These are phyloP conservation scores for Leptodactylus fuscus DNA, from an alignment of 2,113 vertebrate species.

Conservation along the genomic window DNA sequence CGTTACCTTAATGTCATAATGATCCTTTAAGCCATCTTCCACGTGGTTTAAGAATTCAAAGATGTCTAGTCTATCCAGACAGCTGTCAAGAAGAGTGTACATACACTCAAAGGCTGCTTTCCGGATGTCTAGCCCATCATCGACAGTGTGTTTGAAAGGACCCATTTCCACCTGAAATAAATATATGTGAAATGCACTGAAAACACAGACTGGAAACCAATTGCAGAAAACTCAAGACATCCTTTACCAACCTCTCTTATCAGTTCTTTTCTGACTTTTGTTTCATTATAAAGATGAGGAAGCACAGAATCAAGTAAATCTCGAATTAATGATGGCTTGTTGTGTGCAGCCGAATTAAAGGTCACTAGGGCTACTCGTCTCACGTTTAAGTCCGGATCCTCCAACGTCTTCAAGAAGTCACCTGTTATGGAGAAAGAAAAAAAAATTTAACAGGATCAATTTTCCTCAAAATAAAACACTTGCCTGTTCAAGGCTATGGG, in stretches of 20 bases:
- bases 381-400: slow-evolving; percentile 97
- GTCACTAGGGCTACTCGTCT: slow-evolving; percentile 96
- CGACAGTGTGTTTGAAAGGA: slow-evolving; percentile 97
- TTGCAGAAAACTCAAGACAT: neutral
- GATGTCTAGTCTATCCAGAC: slow-evolving; percentile 96
- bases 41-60: slow-evolving; percentile 99
- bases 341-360: slow-evolving; percentile 97
- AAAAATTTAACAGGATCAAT: neutral
- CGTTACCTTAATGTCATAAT: slow-evolving; percentile 97
- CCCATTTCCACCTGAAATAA: slow-evolving; percentile 94
- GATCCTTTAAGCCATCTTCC: slow-evolving; percentile 98
- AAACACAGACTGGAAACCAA: neutral
- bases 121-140: slow-evolving; percentile 93
- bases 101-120: slow-evolving; percentile 99
- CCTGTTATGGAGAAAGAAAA: slow-evolving; percentile 72
- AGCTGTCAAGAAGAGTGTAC: slow-evolving; percentile 98
- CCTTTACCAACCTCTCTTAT: slow-evolving; percentile 88
- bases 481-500: too few species aligned
- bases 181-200: neutral
- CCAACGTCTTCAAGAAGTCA: slow-evolving; percentile 96
- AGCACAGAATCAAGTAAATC: slow-evolving; percentile 96
- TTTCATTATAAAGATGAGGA: slow-evolving; percentile 97
- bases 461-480: too few species aligned
- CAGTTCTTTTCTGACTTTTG: slow-evolving; percentile 97
- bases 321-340: slow-evolving; percentile 96